Evolutionary conservation across 1,140 invertebrate genomes (phyloP).

Genomic region (Camponotus pennsylvanicus): DNA sequence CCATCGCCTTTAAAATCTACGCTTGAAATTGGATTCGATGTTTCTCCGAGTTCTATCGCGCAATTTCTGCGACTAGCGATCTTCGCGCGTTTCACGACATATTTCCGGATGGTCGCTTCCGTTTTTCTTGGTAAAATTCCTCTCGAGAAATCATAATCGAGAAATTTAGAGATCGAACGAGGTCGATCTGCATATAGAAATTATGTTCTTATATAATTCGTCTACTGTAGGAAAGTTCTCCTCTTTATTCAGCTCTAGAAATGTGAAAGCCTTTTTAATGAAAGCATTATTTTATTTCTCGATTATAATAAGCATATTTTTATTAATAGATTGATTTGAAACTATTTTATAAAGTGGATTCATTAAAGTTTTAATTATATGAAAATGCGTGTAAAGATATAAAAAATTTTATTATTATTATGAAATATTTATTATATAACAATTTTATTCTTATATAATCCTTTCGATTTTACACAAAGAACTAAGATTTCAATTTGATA

Average conservation of each 20-base stretch:
- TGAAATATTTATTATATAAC: neutral
- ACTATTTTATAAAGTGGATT: neutral
- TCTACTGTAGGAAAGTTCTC: neutral
- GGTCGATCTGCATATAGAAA: neutral
- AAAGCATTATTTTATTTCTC: neutral
- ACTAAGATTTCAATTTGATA: constrained; percentile 29
- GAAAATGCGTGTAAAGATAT: neutral
- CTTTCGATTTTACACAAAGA: neutral
- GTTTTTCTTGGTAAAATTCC: constrained; percentile 31
- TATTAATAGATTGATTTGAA: neutral
- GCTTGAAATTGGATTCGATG: constrained; percentile 46
- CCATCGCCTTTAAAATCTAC: constrained; percentile 49
- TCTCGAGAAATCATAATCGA: constrained; percentile 52
- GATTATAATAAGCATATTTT: neutral
- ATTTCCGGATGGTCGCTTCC: constrained; percentile 58
- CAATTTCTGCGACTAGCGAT: constrained; percentile 53
- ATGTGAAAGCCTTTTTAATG: neutral
- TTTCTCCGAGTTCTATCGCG: constrained; percentile 35
- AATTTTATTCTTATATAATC: neutral
- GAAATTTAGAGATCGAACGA: constrained; percentile 49
- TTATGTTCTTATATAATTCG: neutral
- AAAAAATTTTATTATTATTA: neutral
- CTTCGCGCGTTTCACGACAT: constrained; percentile 46
- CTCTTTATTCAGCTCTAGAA: constrained; percentile 9
- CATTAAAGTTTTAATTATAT: neutral